phyloP scores from a whole-genome alignment of 2,888 invertebrate species.

The Seira musarum region DNA sequence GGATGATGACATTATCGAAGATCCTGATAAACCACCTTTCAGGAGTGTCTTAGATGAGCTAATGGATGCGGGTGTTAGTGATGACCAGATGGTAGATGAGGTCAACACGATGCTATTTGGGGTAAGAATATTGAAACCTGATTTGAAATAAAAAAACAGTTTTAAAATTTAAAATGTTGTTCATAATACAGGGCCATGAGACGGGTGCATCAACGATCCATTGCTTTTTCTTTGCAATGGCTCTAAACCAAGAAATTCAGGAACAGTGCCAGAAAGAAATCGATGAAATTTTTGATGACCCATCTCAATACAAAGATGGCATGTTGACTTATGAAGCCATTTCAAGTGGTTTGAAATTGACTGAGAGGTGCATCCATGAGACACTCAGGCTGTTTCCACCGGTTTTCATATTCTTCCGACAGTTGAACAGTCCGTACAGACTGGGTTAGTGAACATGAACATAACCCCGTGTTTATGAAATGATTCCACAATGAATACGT shows the following conservation, averaged over 20 bases:
- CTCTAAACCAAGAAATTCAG: slow-evolving; percentile 25
- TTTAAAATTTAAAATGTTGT: background rate
- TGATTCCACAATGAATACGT: too few relatives aligned
- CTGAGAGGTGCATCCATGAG: slow-evolving; percentile 26
- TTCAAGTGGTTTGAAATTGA: background rate
- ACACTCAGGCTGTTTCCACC: slow-evolving; percentile 34
- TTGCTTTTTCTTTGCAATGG: slow-evolving; percentile 14
- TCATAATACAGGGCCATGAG: slow-evolving; percentile 29
- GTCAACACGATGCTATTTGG: slow-evolving; percentile 35
- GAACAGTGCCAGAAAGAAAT: slow-evolving; percentile 24
- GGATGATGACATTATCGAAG: background rate
- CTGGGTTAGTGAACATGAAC: too few relatives aligned
- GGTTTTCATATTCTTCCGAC: background rate
- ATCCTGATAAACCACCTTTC: background rate
- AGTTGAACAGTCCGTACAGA: background rate
- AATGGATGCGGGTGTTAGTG: slow-evolving; percentile 13
- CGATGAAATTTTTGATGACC: slow-evolving; percentile 22
- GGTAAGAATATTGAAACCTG: slow-evolving; percentile 8
- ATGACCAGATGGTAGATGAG: slow-evolving; percentile 29
- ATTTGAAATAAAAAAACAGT: background rate
- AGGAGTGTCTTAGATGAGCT: slow-evolving; percentile 22
- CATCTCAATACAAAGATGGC: background rate
- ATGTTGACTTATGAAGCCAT: background rate
- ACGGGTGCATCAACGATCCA: slow-evolving; percentile 13
- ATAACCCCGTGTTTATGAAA: too few relatives aligned